Percentiles rank a stretch among this genome's conserved stretches.
These are phyloP conservation scores for Conistra vaccinii DNA, from an alignment of 2,888 invertebrate species.

Conservation along the genomic window DNA sequence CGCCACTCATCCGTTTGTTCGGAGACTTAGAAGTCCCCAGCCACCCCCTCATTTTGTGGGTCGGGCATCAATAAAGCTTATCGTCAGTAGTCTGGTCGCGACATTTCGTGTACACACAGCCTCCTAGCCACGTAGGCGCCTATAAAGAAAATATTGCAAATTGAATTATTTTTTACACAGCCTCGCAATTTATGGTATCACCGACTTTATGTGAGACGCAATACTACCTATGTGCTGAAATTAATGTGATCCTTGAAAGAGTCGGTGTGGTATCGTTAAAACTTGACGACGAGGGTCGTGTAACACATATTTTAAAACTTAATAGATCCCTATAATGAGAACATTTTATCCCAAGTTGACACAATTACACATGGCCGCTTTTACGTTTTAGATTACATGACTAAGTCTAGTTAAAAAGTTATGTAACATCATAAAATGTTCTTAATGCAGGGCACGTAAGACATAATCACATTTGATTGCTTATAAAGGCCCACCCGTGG, in stretches of 20 bases:
- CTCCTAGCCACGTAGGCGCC: constrained; percentile 51
- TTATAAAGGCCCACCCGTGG: constrained; percentile 62
- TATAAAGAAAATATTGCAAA: constrained; percentile 69
- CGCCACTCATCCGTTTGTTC: constrained; percentile 49
- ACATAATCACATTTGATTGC: constrained; percentile 62
- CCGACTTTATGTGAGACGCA: constrained; percentile 39
- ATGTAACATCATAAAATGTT: constrained; percentile 20
- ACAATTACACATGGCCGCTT: constrained; percentile 18
- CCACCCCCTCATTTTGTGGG: constrained; percentile 65
- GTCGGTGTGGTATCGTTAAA: constrained; percentile 42
- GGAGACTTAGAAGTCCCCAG: constrained; percentile 51
- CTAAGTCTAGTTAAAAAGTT: constrained; percentile 8
- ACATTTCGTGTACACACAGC: constrained; percentile 65
- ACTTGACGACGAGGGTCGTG: constrained; percentile 42
- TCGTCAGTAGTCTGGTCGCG: constrained; percentile 64
- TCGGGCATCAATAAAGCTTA: constrained; percentile 73
- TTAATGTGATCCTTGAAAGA: constrained; percentile 50
- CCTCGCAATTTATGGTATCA: constrained; percentile 47
- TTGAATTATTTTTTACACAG: constrained; percentile 66
- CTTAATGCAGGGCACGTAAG: constrained; percentile 39
- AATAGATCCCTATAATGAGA: constrained; percentile 34
- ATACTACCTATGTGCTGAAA: constrained; percentile 45
- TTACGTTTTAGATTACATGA: constrained; percentile 19
- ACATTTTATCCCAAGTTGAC: constrained; percentile 25
- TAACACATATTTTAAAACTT: constrained; percentile 29